Evolutionary conservation across 2,797 vertebrate species (phyloP).

Genomic region (Crypturellus tataupa): DNA sequence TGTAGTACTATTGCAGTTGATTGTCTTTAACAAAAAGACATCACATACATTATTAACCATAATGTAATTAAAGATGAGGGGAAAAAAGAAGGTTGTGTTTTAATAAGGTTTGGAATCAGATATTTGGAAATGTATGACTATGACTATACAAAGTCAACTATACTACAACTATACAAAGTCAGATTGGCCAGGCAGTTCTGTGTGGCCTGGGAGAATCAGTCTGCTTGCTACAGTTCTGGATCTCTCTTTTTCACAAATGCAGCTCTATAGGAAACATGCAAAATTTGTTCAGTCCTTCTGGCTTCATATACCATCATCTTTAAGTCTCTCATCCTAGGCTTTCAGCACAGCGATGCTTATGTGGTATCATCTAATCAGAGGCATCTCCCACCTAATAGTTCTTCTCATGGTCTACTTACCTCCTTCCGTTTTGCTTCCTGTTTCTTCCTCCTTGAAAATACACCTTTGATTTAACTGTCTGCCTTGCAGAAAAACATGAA

Average conservation of each 20-base stretch:
- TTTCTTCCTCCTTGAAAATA: neutral
- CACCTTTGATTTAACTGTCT: neutral
- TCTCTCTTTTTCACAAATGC: neutral
- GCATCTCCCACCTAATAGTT: neutral
- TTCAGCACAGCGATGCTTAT: neutral
- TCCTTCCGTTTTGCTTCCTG: neutral
- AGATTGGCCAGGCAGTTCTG: neutral
- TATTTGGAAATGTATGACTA: neutral
- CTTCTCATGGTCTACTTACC: neutral
- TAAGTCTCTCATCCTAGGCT: neutral
- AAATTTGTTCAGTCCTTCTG: neutral
- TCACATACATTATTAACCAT: neutral
- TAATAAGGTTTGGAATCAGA: neutral
- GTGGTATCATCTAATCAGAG: neutral
- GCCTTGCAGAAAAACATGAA: neutral
- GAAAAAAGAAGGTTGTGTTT: neutral
- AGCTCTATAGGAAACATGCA: neutral
- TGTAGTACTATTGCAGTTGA: neutral
- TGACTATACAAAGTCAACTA: neutral
- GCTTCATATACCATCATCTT: neutral
- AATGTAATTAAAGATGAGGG: neutral
- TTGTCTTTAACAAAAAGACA: neutral
- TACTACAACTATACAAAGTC: neutral
- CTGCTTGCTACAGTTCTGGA: neutral
- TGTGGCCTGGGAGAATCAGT: neutral